A percentile compares a stretch with the other conserved stretches of the same genome.
phyloP scores from a whole-genome alignment of 2,888 invertebrate species.

The Luperina testacea region DNA sequence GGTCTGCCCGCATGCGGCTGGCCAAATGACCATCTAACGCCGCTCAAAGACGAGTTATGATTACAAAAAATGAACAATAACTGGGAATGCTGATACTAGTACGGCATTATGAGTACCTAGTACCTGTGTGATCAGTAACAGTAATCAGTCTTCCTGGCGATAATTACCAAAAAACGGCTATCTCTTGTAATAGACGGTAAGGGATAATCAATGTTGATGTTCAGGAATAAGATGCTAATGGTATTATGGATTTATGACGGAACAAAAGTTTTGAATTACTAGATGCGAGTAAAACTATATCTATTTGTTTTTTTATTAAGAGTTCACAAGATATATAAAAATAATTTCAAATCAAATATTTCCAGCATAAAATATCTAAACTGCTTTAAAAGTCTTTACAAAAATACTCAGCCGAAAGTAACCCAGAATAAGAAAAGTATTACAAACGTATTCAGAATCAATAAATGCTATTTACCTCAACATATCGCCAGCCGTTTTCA shows the following conservation, averaged over 20 bases:
- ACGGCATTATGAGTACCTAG: no score
- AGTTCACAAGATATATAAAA: no score
- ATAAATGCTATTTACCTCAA: slow-evolving; percentile 73
- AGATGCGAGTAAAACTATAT: not conserved
- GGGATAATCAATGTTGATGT: not conserved
- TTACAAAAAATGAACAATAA: no score
- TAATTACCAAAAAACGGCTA: no score
- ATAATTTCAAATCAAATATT: not conserved
- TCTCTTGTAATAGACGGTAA: no score
- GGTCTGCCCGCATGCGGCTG: no score
- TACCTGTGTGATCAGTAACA: no score
- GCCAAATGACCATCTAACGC: no score
- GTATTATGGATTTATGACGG: not conserved
- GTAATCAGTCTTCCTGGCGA: no score
- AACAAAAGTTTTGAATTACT: not conserved
- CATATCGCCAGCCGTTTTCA: slow-evolving; percentile 80
- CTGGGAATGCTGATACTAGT: no score
- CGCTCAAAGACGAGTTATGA: no score
- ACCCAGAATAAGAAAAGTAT: slow-evolving; percentile 9
- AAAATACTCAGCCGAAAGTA: not conserved
- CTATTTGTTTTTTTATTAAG: not conserved
- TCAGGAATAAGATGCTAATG: not conserved
- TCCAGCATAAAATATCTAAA: not conserved
- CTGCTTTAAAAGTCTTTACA: not conserved
- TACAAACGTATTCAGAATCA: slow-evolving; percentile 33